These are phyloP conservation scores for Gallinago media DNA, from an alignment of 2,113 vertebrate species.

Conservation along the genomic window DNA sequence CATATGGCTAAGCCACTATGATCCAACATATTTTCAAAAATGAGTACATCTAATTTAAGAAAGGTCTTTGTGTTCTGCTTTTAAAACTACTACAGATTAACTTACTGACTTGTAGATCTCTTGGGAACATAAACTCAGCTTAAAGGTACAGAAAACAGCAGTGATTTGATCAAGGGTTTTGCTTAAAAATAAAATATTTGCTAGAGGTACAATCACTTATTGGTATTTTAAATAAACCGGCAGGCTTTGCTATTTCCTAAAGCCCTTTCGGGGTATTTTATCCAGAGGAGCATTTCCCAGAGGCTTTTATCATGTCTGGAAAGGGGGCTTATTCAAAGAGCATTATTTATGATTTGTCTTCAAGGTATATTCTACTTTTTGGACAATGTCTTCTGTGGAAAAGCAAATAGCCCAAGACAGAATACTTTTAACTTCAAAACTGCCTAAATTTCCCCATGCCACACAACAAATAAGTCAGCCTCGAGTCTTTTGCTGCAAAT, in stretches of 20 bases:
- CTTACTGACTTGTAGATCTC: not conserved
- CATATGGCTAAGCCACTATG: not conserved
- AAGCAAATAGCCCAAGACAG: not conserved
- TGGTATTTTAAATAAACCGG: not conserved
- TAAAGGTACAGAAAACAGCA: not conserved
- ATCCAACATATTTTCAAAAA: not conserved
- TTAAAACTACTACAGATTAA: not conserved
- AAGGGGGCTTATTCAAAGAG: not conserved
- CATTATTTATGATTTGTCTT: constrained; percentile 23
- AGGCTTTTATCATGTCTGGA: not conserved
- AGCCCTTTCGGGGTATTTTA: not conserved
- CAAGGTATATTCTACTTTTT: constrained; percentile 16
- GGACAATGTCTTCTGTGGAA: not conserved
- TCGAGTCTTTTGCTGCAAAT: not conserved
- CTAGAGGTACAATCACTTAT: not conserved
- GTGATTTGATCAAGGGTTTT: not conserved
- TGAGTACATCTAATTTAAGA: not conserved
- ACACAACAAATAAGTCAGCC: not conserved
- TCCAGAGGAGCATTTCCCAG: not conserved
- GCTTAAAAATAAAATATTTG: not conserved
- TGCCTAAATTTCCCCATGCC: not conserved
- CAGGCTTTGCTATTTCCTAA: not conserved
- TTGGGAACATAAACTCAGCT: not conserved
- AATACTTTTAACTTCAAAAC: not conserved
- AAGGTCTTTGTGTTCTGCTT: not conserved